These are phyloP conservation scores for Rhinolophus sinicus DNA, from an alignment of 2,113 vertebrate genomes.

Conservation along the genomic window DNA sequence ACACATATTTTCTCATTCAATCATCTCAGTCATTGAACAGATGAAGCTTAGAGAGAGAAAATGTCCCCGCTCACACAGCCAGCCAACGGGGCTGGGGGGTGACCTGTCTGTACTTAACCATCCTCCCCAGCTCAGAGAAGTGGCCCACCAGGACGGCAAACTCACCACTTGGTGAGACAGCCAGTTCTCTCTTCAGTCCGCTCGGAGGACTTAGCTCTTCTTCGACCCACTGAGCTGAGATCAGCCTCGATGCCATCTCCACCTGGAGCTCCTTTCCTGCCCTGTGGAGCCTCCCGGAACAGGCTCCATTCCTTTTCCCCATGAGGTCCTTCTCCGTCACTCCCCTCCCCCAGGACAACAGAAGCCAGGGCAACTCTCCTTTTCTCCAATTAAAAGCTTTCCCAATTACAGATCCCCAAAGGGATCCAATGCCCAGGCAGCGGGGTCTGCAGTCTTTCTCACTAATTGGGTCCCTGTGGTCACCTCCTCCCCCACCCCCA, in stretches of 20 bases:
- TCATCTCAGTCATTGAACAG: not conserved
- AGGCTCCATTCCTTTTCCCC: not conserved
- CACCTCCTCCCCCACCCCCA: not conserved
- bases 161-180: not conserved
- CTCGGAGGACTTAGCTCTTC: not conserved
- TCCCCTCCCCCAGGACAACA: not conserved
- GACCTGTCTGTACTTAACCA: not conserved
- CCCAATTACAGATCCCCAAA: slow-evolving; percentile 64
- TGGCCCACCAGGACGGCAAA: not conserved
- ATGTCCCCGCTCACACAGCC: not conserved
- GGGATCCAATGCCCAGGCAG: not conserved
- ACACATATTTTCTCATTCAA: not conserved
- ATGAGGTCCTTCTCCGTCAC: not conserved
- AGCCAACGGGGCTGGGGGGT: not conserved
- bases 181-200: not conserved
- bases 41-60: not conserved
- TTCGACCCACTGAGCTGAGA: not conserved
- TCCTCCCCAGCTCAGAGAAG: too few species aligned
- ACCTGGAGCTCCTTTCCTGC: not conserved
- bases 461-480: slow-evolving; percentile 65
- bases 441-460: slow-evolving; percentile 9
- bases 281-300: not conserved
- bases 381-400: slow-evolving; percentile 58
- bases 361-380: not conserved
- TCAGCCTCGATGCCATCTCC: fast-evolving